Evolutionary conservation across 2,888 invertebrate genomes (phyloP), one percentile per base, ranked within the genome.

Genomic region (Amblyteles armatorius): DNA sequence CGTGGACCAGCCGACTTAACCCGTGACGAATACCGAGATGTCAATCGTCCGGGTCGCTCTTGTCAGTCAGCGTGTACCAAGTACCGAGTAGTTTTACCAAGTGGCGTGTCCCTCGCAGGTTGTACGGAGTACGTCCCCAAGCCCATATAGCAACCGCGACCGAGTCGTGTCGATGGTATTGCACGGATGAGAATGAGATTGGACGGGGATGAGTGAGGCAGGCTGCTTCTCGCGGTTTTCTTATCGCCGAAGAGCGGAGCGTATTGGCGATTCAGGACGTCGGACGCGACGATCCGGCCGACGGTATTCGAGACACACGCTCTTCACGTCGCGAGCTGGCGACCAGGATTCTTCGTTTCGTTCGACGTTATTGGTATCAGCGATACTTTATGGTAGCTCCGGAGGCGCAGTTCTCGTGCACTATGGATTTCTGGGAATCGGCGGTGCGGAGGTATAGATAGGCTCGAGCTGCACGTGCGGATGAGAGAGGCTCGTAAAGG

Each of bases 1-100:
- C 68, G 40, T 79, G 81, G 83, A 84, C 83, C 87, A 9, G 82
- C 72, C 88, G 72, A 88, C 13, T 11, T 89, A 87, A 89, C 83
- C 87, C 80, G 11, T 36, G 72, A 78, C 84, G 85, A 90, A 90
- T 91, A 89, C 89, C 91, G 72, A 88, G 90, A 89, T 89, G 91
- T 91, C 91, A 88, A 90, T 88, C 88, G 85, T 55, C 36, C 68
- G 77, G 52, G 71, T 72, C 13, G 79, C 68, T 82, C 72, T 73
- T 73, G 76, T 68, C 44, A 79, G 52, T 73, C 50, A 26, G 68
- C 77, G 71, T 82, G 77, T 82, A 85, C 72, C 82, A 82, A 85
- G 79, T 80, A 85, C 72, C 83, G 52, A 57, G 77, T 76, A 57
- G 67, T 68, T 82, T 22, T 77, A 79, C 52, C 79, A 72, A 77